phyloP scores from a whole-genome alignment of 2,113 vertebrate species.

The Monarcha castaneiventris region DNA sequence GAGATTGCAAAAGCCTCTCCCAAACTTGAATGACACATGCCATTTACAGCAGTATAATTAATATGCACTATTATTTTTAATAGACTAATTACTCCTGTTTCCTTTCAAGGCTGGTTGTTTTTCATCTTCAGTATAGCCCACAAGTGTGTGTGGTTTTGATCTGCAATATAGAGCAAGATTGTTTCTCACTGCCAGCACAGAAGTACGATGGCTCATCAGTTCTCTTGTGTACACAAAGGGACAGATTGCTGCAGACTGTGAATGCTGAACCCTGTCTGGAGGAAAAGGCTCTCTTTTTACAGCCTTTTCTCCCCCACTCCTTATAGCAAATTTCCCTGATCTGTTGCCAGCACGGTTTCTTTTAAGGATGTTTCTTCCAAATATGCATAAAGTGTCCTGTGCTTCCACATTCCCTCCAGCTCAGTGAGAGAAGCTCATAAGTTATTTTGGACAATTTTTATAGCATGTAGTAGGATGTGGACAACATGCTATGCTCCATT shows the following conservation, averaged over 20 bases:
- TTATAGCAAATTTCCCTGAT: neutral
- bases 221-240: neutral
- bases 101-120: neutral
- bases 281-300: neutral
- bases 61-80: neutral
- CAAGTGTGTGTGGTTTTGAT: neutral
- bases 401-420: neutral
- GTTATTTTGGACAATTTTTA: neutral
- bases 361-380: neutral
- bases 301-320: neutral
- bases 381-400: neutral
- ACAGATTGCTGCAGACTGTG: neutral
- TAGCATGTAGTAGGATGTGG: neutral
- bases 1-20: neutral
- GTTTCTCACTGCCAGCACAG: neutral
- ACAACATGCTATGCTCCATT: neutral
- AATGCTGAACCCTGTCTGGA: neutral
- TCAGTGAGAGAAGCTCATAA: neutral
- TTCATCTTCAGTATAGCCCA: neutral
- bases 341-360: neutral
- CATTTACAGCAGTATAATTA: neutral
- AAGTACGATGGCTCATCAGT: neutral
- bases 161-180: neutral
- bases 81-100: neutral
- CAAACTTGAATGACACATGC: neutral